phyloP scores from a whole-genome alignment of 2,797 vertebrate species.

The Glossophaga mutica region DNA sequence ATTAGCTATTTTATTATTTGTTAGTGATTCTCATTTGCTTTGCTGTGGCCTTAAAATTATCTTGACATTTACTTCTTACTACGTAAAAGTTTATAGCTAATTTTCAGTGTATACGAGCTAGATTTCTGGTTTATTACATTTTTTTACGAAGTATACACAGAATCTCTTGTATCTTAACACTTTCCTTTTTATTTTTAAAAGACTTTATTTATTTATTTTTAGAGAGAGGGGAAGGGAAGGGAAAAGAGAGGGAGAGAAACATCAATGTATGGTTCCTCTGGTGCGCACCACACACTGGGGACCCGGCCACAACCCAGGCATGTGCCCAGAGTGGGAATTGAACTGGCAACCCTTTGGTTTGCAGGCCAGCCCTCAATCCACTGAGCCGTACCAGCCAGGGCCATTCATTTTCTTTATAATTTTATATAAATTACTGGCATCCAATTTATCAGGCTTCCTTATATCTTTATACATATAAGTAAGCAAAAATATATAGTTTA shows the following conservation, averaged over 20 bases:
- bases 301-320: too few species aligned
- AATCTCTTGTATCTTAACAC: neutral
- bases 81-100: neutral
- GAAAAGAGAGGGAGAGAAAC: too few species aligned
- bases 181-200: neutral
- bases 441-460: neutral
- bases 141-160: neutral
- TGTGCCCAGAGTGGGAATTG: too few species aligned
- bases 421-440: constrained; percentile 2
- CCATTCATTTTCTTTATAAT: neutral
- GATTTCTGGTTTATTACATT: neutral
- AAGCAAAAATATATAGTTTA: neutral
- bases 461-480: neutral
- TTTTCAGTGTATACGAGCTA: neutral
- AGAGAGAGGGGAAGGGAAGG: too few species aligned
- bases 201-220: too few species aligned
- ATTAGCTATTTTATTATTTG: neutral
- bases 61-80: neutral
- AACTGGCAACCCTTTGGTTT: too few species aligned
- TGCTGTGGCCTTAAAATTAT: neutral
- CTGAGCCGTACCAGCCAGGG: too few species aligned
- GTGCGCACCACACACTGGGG: too few species aligned
- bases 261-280: too few species aligned
- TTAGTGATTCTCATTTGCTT: neutral
- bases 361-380: too few species aligned